Evolutionary conservation across 2,113 vertebrate genomes (phyloP), one percentile per base, ranked within the genome.

Genomic region (Dryoscopus gambensis): DNA sequence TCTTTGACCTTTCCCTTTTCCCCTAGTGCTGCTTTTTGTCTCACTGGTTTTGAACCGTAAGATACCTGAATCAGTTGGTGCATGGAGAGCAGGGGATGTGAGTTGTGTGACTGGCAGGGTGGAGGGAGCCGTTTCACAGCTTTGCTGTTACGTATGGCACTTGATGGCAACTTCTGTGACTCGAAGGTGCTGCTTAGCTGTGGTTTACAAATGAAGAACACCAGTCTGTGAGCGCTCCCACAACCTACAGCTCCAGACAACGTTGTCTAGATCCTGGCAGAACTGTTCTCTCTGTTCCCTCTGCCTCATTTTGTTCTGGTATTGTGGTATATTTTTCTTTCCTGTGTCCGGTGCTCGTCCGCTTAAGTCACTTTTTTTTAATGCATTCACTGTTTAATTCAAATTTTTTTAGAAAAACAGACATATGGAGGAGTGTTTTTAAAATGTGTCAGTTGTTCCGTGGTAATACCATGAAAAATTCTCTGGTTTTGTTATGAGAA

Each of bases 311-410:
- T 86, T 77, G 53, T 57, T 42, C 59, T 93, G 68, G 31, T 76
- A 15, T 76, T 86, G 76, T 84, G 64, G 67, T 77, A 44, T 91
- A 30, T 93, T 94, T 83, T 93, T 77, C 76, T 95, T 94, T 91
- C 74, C 56, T 4, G 1, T 91, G 69, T 87, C 73, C 28, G 8
- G 44, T 50, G 69, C 47, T 93, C 60, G 75, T 89, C 68, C 27
- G 19, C 57, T 91, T 49, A 73, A 79, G 42, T 87, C 18, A 69
- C 40, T 87, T 63, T 64, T 74, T 74, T 55, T 89, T 22, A 63
- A 63, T 47, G 20, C n/a, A 15, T 92, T 80, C 21, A 4, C 37
- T 82, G 27, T 82, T 94, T 52, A 28, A 80, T 89, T 50, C 10
- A 21, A 11, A 2, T 27, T 21, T 68, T 64, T 76, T 42, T 5